Percentiles rank a stretch among this genome's conserved stretches.
These are phyloP conservation scores for Enteromius anoplus DNA, from an alignment of 2,797 vertebrate species.

Conservation along the genomic window DNA sequence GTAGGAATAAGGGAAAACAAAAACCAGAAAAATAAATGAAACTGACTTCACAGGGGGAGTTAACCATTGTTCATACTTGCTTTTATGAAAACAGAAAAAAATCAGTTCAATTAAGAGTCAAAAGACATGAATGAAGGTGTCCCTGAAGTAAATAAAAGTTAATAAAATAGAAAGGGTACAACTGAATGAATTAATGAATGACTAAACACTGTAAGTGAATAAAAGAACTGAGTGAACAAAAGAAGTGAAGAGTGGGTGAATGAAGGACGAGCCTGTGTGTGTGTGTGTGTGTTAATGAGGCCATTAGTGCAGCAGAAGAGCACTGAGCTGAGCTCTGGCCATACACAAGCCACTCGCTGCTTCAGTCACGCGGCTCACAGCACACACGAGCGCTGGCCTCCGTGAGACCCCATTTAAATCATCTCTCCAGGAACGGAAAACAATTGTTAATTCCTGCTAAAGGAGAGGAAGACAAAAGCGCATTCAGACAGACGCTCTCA, in stretches of 20 bases:
- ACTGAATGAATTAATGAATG: background rate
- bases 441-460: slow-evolving; percentile 74
- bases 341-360: slow-evolving; percentile 13
- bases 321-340: slow-evolving; percentile 15
- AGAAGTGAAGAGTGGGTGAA: background rate
- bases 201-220: background rate
- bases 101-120: background rate
- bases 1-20: no score
- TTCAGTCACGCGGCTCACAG: slow-evolving; percentile 10
- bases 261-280: background rate
- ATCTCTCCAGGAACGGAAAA: slow-evolving; percentile 80
- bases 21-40: no score
- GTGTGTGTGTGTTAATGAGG: slow-evolving; percentile 21
- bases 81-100: no score
- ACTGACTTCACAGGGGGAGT: no score
- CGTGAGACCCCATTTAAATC: slow-evolving; percentile 66
- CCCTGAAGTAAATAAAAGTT: no score
- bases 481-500: slow-evolving; percentile 54
- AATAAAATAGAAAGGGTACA: background rate
- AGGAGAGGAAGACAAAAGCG: slow-evolving; percentile 69
- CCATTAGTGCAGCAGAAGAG: slow-evolving; percentile 35
- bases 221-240: slow-evolving; percentile 22
- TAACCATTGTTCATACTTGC: no score
- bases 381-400: background rate
- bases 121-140: background rate